phyloP scores from a whole-genome alignment of 2,888 invertebrate genomes.

The Himalopsyche japonica region DNA sequence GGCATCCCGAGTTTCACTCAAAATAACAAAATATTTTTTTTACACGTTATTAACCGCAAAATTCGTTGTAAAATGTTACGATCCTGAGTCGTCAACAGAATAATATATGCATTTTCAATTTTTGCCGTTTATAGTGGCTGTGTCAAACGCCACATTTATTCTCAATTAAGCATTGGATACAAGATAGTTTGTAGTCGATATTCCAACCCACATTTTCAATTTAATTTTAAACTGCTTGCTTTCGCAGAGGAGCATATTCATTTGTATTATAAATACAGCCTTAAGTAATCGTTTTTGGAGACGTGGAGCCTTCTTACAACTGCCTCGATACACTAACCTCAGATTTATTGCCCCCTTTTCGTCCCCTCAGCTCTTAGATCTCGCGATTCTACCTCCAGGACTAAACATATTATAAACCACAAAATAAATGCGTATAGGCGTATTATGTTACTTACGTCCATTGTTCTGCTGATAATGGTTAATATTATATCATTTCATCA shows the following conservation, averaged over 20 bases:
- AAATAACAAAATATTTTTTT: too few species aligned
- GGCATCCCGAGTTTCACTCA: too few species aligned
- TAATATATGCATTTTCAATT: too few species aligned
- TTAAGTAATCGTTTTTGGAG: slow-evolving; percentile 36
- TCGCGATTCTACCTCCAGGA: not conserved
- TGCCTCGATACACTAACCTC: slow-evolving; percentile 33
- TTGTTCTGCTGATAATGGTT: too few species aligned
- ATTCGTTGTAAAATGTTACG: too few species aligned
- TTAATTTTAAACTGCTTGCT: not conserved
- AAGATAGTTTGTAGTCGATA: not conserved
- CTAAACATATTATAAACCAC: not conserved
- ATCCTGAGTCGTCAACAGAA: too few species aligned
- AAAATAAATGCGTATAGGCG: not conserved
- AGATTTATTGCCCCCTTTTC: slow-evolving; percentile 36
- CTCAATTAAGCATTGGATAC: not conserved
- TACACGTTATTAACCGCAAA: too few species aligned
- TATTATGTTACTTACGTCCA: not conserved
- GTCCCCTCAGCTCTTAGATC: not conserved
- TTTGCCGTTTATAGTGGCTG: too few species aligned
- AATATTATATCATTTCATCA: too few species aligned
- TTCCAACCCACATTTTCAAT: not conserved
- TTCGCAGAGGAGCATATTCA: not conserved
- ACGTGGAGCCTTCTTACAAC: slow-evolving; percentile 32
- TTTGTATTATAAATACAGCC: slow-evolving; percentile 31
- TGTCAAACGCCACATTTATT: too few species aligned